Evolutionary conservation across 2,797 vertebrate species (phyloP).

Genomic region (Phylloscopus collybita): DNA sequence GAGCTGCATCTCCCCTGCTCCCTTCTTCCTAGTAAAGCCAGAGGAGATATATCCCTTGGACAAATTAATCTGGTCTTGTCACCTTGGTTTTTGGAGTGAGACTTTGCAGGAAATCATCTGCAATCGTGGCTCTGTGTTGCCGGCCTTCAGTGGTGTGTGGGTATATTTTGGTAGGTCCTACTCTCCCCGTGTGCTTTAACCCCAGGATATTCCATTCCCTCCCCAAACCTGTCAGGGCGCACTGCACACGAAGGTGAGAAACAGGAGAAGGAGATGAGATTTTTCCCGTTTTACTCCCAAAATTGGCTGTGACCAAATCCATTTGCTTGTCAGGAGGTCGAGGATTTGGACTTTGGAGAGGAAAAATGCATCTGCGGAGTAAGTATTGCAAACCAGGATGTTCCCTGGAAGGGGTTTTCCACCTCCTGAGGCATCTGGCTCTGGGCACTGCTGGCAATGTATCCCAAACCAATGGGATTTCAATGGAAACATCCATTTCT

Average conservation of each 20-base stretch:
- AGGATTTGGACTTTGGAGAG: background rate
- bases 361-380: background rate
- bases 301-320: background rate
- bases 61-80: background rate
- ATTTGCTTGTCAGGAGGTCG: accelerated
- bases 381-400: background rate
- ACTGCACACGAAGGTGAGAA: background rate
- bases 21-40: background rate
- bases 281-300: background rate
- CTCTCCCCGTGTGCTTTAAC: accelerated
- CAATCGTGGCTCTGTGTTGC: background rate
- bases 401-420: background rate
- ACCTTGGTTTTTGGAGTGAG: background rate
- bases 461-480: background rate
- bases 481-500: background rate
- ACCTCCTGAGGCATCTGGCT: background rate
- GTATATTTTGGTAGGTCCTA: background rate
- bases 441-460: background rate
- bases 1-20: background rate
- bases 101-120: background rate
- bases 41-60: background rate
- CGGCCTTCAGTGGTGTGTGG: too few species aligned
- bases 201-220: background rate
- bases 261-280: background rate
- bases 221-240: background rate